Percentiles rank a stretch among this genome's conserved stretches.
phyloP scores from a whole-genome alignment of 1,140 invertebrate species.

The Monochamus saltuarius region DNA sequence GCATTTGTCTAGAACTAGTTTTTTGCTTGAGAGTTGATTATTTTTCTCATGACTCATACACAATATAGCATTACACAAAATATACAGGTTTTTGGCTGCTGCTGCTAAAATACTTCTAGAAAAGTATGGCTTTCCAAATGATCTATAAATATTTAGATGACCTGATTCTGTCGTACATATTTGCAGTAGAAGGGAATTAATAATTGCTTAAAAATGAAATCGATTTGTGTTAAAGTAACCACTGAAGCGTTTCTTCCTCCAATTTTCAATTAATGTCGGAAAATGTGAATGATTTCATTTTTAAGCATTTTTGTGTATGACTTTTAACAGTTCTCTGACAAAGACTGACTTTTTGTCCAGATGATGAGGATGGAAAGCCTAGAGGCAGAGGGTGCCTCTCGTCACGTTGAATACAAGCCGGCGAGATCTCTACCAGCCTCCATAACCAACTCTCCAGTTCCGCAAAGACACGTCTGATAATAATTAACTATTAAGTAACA shows the following conservation, averaged over 20 bases:
- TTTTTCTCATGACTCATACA: neutral
- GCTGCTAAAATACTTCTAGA: constrained; percentile 7
- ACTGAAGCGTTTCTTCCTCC: constrained; percentile 9
- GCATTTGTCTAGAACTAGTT: neutral
- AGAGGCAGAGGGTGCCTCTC: constrained; percentile 53
- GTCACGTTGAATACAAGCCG: constrained; percentile 47
- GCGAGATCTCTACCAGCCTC: constrained; percentile 42
- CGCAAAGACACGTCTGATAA: constrained; percentile 39
- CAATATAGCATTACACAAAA: neutral
- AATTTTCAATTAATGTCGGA: constrained; percentile 8
- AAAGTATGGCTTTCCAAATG: constrained; percentile 3
- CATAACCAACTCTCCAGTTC: constrained; percentile 44
- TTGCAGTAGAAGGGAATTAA: constrained; percentile 1
- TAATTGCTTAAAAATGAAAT: too few relatives aligned
- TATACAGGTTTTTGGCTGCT: too few relatives aligned
- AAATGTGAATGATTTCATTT: too few relatives aligned
- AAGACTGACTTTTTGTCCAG: constrained; percentile 33
- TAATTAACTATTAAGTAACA: constrained; percentile 14
- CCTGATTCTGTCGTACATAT: constrained; percentile 7
- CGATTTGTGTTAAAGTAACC: too few relatives aligned
- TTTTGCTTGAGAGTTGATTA: constrained; percentile 12
- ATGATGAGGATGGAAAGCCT: constrained; percentile 52
- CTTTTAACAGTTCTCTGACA: neutral
- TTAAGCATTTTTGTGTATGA: neutral
- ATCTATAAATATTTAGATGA: neutral